A percentile compares a stretch with the other conserved stretches of the same genome.
phyloP scores from a whole-genome alignment of 2,888 invertebrate genomes.

The Caenorhabditis sp. region DNA sequence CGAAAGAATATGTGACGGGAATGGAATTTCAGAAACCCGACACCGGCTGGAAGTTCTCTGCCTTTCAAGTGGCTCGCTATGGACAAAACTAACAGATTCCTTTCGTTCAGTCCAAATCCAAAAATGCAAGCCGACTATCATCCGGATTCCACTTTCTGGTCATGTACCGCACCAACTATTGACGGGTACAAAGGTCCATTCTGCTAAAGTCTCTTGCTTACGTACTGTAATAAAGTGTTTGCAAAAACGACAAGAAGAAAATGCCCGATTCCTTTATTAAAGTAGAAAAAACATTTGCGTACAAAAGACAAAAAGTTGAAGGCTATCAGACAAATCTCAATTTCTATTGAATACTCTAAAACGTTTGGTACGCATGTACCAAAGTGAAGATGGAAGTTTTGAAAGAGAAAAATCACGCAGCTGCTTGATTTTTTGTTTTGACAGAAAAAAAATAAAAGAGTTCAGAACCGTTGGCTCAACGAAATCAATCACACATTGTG shows the following conservation, averaged over 20 bases:
- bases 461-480: background rate
- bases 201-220: conserved; percentile 27
- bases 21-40: conserved; percentile 47
- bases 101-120: conserved; percentile 54
- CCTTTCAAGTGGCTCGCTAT: conserved; percentile 55
- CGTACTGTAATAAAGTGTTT: background rate
- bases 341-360: background rate
- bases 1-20: background rate
- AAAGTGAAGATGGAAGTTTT: background rate
- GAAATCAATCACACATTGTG: background rate
- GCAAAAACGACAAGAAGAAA: background rate
- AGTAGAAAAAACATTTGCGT: background rate
- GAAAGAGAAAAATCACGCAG: background rate
- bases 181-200: conserved; percentile 61
- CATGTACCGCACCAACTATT: conserved; percentile 58
- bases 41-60: conserved; percentile 45
- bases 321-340: background rate
- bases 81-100: conserved; percentile 47
- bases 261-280: background rate
- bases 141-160: conserved; percentile 59
- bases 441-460: background rate
- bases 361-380: background rate
- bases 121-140: conserved; percentile 49
- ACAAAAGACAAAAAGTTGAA: background rate
- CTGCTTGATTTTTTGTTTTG: background rate